A percentile compares a stretch with the other conserved stretches of the same genome.
phyloP scores from a whole-genome alignment of 2,113 vertebrate species.

The Puma concolor region DNA sequence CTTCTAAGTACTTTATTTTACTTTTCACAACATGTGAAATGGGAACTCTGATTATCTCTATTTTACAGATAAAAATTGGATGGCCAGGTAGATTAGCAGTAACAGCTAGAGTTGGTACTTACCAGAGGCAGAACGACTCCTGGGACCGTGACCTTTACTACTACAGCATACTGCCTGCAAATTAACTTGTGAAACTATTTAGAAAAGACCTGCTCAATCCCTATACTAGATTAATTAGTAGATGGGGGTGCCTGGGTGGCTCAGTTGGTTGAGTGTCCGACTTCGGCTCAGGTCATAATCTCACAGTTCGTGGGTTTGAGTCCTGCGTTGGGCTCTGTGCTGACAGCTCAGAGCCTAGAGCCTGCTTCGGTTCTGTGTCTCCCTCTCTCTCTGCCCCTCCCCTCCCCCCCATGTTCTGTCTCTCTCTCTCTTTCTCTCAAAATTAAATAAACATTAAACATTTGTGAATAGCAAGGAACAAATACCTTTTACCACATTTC shows the following conservation, averaged over 20 bases:
- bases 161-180: neutral
- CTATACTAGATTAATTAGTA: neutral
- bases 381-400: no score
- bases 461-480: neutral
- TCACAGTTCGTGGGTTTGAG: no score
- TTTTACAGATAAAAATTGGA: neutral
- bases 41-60: neutral
- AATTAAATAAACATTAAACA: neutral
- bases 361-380: no score
- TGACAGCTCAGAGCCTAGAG: no score
- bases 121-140: neutral
- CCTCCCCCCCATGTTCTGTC: no score
- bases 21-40: neutral
- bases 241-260: no score
- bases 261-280: no score
- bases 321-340: no score
- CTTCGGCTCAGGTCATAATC: no score
- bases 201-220: neutral
- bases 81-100: neutral
- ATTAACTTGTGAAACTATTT: neutral
- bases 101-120: neutral
- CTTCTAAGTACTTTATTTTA: neutral
- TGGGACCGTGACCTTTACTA: neutral
- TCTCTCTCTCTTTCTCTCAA: no score
- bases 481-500: neutral